These are phyloP conservation scores for Gymnosoma rotundatum DNA, from an alignment of 2,888 invertebrate species.

Conservation along the genomic window DNA sequence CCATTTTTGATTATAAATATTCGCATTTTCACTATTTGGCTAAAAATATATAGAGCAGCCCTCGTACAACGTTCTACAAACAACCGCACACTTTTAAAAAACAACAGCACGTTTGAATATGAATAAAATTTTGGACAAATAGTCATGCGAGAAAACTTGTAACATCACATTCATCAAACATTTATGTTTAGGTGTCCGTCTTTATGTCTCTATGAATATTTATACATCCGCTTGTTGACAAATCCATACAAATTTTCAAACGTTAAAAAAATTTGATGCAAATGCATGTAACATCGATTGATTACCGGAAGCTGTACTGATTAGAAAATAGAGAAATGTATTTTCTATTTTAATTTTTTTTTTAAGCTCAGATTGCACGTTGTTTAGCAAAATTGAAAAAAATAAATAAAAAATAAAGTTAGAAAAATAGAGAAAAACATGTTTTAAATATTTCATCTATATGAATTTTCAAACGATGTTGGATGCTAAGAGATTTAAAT, in stretches of 20 bases:
- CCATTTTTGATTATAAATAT: too few species aligned
- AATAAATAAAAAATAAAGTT: slow-evolving; percentile 21
- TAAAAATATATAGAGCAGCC: too few species aligned
- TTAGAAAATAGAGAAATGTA: slow-evolving; percentile 74
- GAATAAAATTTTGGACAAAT: slow-evolving; percentile 48
- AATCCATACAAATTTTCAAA: slow-evolving; percentile 67
- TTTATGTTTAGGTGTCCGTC: slow-evolving; percentile 54
- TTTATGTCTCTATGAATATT: slow-evolving; percentile 76
- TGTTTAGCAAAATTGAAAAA: slow-evolving; percentile 45
- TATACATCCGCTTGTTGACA: slow-evolving; percentile 80
- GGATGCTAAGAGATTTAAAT: background rate
- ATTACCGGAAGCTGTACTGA: slow-evolving; percentile 78
- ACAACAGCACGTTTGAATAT: slow-evolving; percentile 22
- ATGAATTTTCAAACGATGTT: slow-evolving; percentile 22
- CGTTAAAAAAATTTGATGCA: slow-evolving; percentile 44
- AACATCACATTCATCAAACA: slow-evolving; percentile 61
- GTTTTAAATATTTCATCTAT: background rate
- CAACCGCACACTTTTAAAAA: slow-evolving; percentile 26
- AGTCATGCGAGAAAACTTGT: background rate
- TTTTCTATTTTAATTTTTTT: slow-evolving; percentile 1
- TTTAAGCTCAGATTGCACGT: slow-evolving; percentile 72
- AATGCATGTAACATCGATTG: slow-evolving; percentile 62
- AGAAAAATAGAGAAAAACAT: slow-evolving; percentile 4
- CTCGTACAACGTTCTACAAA: slow-evolving; percentile 25
- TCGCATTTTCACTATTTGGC: too few species aligned